A percentile compares a stretch with the other conserved stretches of the same genome.
phyloP scores from a whole-genome alignment of 2,888 invertebrate genomes.

The Aplocera efformata region DNA sequence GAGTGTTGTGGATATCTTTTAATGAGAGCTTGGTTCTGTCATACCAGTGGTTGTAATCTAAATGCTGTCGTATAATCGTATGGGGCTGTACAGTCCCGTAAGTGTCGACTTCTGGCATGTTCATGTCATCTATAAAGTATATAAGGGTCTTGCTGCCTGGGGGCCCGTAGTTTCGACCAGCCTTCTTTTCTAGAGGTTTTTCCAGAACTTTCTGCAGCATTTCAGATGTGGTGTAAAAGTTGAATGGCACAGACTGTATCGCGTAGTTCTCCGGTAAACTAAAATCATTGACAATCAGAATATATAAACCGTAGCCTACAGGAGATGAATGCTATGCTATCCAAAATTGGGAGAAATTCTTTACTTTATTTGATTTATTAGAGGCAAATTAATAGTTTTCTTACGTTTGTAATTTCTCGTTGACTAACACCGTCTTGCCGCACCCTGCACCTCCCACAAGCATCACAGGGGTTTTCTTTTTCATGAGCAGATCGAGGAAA shows the following conservation, averaged over 20 bases:
- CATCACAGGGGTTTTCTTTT: slow-evolving; percentile 95
- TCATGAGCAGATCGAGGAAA: slow-evolving; percentile 94
- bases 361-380: not conserved
- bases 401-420: slow-evolving; percentile 83
- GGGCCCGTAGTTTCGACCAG: slow-evolving; percentile 96
- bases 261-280: slow-evolving; percentile 92
- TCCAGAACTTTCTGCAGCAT: slow-evolving; percentile 96
- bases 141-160: slow-evolving; percentile 96
- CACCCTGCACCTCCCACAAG: slow-evolving; percentile 95
- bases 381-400: slow-evolving; percentile 6
- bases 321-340: too few species aligned
- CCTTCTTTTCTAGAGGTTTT: slow-evolving; percentile 97
- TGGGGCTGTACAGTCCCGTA: slow-evolving; percentile 98
- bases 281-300: slow-evolving; percentile 14
- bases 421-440: slow-evolving; percentile 94
- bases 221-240: slow-evolving; percentile 97
- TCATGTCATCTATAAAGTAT: slow-evolving; percentile 98
- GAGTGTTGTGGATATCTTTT: slow-evolving; percentile 98
- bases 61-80: slow-evolving; percentile 95
- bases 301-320: not conserved
- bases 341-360: not conserved
- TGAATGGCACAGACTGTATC: slow-evolving; percentile 95
- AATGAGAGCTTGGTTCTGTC: slow-evolving; percentile 91
- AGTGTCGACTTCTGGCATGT: slow-evolving; percentile 95
- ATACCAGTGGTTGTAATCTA: slow-evolving; percentile 97